These are phyloP conservation scores for Coturnix japonica DNA, from an alignment of 2,113 vertebrate genomes.

Conservation along the genomic window DNA sequence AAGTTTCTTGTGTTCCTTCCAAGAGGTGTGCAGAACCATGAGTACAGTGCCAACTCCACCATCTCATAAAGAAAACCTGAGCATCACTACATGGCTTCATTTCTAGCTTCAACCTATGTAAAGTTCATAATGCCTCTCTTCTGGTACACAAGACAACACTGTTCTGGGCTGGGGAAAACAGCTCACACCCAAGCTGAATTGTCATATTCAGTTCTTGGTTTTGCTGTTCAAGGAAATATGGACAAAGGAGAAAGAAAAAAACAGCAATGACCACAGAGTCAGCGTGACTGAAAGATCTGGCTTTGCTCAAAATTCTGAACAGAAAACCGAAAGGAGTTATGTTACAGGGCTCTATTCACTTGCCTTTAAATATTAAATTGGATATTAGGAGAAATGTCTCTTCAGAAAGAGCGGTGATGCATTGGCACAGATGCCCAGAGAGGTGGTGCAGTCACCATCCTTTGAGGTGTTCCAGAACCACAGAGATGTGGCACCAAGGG, in stretches of 20 bases:
- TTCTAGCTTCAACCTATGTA: not conserved
- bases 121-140: not conserved
- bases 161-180: not conserved
- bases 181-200: not conserved
- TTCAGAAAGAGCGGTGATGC: no score
- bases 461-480: no score
- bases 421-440: no score
- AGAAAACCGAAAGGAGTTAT: not conserved
- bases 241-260: not conserved
- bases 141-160: fast-evolving
- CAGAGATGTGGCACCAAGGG: no score
- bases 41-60: not conserved
- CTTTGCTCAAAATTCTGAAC: not conserved
- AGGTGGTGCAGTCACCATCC: no score
- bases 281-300: not conserved
- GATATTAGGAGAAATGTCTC: no score
- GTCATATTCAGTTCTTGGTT: not conserved
- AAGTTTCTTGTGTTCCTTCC: not conserved
- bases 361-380: not conserved
- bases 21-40: not conserved
- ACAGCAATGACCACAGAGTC: not conserved
- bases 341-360: not conserved
- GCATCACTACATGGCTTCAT: not conserved
- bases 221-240: not conserved
- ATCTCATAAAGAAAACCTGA: not conserved